A percentile compares a stretch with the other conserved stretches of the same genome.
phyloP scores from a whole-genome alignment of 1,140 invertebrate species.

The Drosophila sucinea region DNA sequence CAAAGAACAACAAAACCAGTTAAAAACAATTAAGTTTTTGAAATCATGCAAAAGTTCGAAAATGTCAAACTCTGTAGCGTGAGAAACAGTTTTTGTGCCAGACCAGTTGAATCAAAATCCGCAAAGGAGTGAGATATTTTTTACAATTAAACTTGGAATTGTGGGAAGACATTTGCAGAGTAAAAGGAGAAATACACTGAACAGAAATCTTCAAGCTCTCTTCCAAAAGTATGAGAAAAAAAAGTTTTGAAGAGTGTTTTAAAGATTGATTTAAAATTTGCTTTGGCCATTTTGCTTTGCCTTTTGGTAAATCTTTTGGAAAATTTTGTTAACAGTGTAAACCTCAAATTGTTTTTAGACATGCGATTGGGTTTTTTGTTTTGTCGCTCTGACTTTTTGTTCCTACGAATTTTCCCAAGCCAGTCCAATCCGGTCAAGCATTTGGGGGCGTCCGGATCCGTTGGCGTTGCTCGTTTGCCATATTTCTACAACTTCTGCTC shows the following conservation, averaged over 20 bases:
- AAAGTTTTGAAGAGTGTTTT: not conserved
- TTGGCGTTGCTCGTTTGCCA: conserved; percentile 41
- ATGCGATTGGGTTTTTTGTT: conserved; percentile 64
- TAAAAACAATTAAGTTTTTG: conserved; percentile 81
- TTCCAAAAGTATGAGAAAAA: not conserved
- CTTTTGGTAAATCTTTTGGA: conserved; percentile 13
- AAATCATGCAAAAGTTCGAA: conserved; percentile 83
- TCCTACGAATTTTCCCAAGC: conserved; percentile 8
- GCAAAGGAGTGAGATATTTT: conserved; percentile 71
- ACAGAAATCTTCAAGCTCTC: conserved; percentile 31
- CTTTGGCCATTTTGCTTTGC: too few relatives aligned
- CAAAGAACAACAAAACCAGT: conserved; percentile 70
- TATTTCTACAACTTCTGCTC: conserved; percentile 38
- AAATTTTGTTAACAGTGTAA: conserved; percentile 41
- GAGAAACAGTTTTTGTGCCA: conserved; percentile 75
- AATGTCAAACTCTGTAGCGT: conserved; percentile 82
- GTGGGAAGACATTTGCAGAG: conserved; percentile 44
- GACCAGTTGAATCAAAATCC: conserved; percentile 65
- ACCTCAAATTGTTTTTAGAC: conserved; percentile 69
- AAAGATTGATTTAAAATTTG: not conserved
- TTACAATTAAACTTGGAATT: conserved; percentile 70
- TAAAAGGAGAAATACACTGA: conserved; percentile 36
- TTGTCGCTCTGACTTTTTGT: conserved; percentile 16
- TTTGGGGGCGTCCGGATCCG: conserved; percentile 63
- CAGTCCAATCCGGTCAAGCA: conserved; percentile 41